Evolutionary conservation across 2,888 invertebrate genomes (phyloP).

Genomic region (Drosophila kanekoi): DNA sequence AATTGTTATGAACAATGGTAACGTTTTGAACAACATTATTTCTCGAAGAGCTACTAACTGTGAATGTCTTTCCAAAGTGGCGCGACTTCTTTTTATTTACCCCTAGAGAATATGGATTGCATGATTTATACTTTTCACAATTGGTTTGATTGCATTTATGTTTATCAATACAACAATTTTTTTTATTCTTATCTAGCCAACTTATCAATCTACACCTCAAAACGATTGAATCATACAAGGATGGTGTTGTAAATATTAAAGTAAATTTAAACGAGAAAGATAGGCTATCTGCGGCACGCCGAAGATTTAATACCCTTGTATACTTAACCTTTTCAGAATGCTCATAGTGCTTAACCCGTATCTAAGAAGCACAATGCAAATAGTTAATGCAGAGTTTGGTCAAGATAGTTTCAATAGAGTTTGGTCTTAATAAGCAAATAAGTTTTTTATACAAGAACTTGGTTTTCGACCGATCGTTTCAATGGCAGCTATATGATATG

Average conservation of each 20-base stretch:
- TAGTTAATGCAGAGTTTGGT: too few species aligned
- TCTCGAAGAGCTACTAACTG: conserved; percentile 12
- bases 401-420: too few species aligned
- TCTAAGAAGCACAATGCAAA: too few species aligned
- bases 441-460: too few species aligned
- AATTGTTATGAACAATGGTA: conserved; percentile 33
- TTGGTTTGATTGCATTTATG: neutral
- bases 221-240: neutral
- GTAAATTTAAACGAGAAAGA: neutral
- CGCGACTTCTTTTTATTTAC: conserved; percentile 22
- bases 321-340: too few species aligned
- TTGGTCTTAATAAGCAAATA: too few species aligned
- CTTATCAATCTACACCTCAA: neutral
- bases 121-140: conserved; percentile 1
- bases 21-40: conserved; percentile 47
- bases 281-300: too few species aligned
- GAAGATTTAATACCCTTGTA: too few species aligned
- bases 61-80: conserved; percentile 10
- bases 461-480: too few species aligned
- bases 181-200: conserved; percentile 4
- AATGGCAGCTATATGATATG: too few species aligned
- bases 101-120: neutral
- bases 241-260: neutral
- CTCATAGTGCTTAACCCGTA: too few species aligned
- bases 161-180: conserved; percentile 11